A percentile compares a stretch with the other conserved stretches of the same genome.
phyloP scores from a whole-genome alignment of 2,797 vertebrate species.

The Petrocephalus sullivani region DNA sequence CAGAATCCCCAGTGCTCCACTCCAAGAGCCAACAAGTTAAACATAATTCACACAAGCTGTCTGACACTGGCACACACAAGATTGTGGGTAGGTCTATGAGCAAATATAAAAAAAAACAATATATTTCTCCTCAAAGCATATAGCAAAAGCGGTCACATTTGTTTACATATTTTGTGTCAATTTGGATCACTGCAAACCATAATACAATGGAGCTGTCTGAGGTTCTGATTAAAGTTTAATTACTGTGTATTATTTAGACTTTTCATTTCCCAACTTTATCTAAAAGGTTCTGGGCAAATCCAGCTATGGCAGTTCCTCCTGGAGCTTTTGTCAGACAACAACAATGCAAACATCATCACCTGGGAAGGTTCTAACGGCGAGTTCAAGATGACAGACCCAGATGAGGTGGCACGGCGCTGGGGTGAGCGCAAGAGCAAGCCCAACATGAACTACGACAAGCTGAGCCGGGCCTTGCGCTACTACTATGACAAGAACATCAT shows the following conservation, averaged over 20 bases:
- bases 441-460: conserved; percentile 70
- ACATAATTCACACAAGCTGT: conserved; percentile 63
- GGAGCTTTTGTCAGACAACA: conserved; percentile 72
- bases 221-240: neutral
- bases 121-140: conserved; percentile 43
- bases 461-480: conserved; percentile 73
- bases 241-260: neutral
- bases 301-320: conserved; percentile 81
- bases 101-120: conserved; percentile 18
- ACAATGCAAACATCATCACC: conserved; percentile 68
- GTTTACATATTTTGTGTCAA: neutral
- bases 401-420: conserved; percentile 78
- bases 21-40: conserved; percentile 66
- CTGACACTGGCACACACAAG: conserved; percentile 68
- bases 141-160: conserved; percentile 68
- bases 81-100: conserved; percentile 66
- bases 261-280: neutral
- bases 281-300: conserved; percentile 74
- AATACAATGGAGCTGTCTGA: neutral
- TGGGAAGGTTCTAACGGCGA: conserved; percentile 78
- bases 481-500: conserved; percentile 86
- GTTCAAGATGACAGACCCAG: conserved; percentile 80
- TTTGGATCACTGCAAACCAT: neutral
- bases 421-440: conserved; percentile 73
- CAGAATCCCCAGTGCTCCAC: conserved; percentile 63